These are phyloP conservation scores for Sphyrna mokarran DNA, from an alignment of 2,113 vertebrate species.

Conservation along the genomic window DNA sequence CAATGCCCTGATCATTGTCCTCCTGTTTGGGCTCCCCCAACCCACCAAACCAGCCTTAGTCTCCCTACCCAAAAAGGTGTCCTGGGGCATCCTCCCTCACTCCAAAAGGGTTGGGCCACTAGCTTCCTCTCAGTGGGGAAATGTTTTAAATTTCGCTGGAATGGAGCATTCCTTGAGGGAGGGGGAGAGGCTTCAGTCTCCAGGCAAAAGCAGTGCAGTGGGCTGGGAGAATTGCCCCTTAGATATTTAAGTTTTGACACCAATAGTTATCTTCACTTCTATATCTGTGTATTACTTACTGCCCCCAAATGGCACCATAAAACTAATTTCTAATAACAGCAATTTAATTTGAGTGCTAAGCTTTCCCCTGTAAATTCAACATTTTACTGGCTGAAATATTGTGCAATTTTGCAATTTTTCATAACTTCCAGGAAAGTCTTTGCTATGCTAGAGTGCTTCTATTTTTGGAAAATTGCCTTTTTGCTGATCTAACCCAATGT, in stretches of 20 bases:
- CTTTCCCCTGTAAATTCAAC: background rate
- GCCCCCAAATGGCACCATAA: too few species aligned
- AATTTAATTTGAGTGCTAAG: background rate
- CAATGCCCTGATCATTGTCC: too few species aligned
- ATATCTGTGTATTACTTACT: background rate
- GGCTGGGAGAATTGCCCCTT: background rate
- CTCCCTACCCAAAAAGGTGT: too few species aligned
- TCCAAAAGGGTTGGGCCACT: too few species aligned
- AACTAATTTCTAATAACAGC: background rate
- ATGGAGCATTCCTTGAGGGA: too few species aligned
- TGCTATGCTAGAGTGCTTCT: background rate
- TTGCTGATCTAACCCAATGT: background rate
- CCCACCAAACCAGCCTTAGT: too few species aligned
- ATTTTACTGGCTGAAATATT: background rate
- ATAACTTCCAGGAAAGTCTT: background rate
- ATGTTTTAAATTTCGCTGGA: too few species aligned
- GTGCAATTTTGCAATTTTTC: background rate
- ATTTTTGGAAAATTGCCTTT: background rate
- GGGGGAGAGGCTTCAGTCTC: too few species aligned
- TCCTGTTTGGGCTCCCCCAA: too few species aligned
- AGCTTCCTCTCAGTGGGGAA: too few species aligned
- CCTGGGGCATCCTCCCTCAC: too few species aligned
- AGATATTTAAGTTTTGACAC: background rate
- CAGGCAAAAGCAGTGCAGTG: too few species aligned
- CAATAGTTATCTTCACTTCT: background rate